Evolutionary conservation across 2,113 vertebrate genomes (phyloP), one percentile per base, ranked within the genome.

Genomic region (Etheostoma spectabile): DNA sequence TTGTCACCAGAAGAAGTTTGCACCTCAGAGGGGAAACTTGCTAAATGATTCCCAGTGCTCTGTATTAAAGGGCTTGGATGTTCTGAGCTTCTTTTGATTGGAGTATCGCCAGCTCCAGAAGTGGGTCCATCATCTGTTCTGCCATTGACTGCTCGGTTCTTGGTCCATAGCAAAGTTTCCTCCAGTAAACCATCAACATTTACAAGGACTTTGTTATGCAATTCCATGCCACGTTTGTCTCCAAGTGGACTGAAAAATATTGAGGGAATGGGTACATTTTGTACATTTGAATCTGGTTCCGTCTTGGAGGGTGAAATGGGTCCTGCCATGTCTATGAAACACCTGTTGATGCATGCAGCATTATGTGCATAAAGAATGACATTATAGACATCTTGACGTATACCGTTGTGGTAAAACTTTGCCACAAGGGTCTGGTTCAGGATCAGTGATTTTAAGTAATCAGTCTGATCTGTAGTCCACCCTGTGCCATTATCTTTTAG

Each of bases 281-380:
- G 63, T 13, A 48, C 33, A 66, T 60, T 21, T 21, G 46, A 19
- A 69, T 75, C 73, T 21, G 21, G 15, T 38, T 80, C 79, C 60
- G 30, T 22, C 10, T 63, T 16, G 3, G 33, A 1, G 3, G 10
- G 10, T 27, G 49, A 27, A 82, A 27, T 21, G 90, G 95, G 38
- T 82, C 88, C 16, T 87, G 6, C 84, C 30, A 83, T 94, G 16
- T 90, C 86, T 18, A 91, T 93, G 51, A 96, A 97, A 2, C 81
- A 71, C 8, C 42, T 35, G 66, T 98, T 97, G 38, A 97, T 83
- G 62, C 95, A 95, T 0, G 86, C 0, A 0, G 87, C 93, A 0
- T 95, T 89, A 51, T 94, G 92, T 46, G 93, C 84, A n/a, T 95
- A 96, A 0, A 99, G 80, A 0, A 67, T 96, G 38, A 98, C 90